Base-by-base conservation (phyloP, 2,888 invertebrate species). In the Tetramorium bicarinatum region DNA sequence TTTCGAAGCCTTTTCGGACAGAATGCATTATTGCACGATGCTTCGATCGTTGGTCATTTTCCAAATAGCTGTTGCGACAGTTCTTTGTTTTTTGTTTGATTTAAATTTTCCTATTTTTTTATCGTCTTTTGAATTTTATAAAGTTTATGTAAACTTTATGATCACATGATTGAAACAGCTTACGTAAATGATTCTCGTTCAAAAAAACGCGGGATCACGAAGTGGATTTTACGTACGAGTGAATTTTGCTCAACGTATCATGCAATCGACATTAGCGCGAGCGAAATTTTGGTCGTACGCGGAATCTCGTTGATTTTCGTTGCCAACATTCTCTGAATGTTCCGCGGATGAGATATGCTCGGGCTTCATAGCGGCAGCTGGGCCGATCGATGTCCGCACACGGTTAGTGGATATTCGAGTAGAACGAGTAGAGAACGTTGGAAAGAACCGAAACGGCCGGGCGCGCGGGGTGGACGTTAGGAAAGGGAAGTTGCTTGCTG, bases 401-500 rank as follows among this genome's bases (percentile, higher is more conserved):
- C 81, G 85, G 85, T 66, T 88, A 89, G 85, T 91, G 88, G 90
- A 91, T 91, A 90, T 88, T 85, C 89, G 86, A 87, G 87, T 66
- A 84, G 85, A 84, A 67, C 69, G 85, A 81, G 75, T 41, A 83
- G 84, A 83, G 85, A 82, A 84, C 87, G 89, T 87, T 88, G 89
- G 89, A 92, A 93, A 93, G 92, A 91, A 93, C 82, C 91, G 90
- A 90, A 92, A 92, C 88, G 86, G 82, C 87, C 85, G 87, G 86
- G 89, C 75, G 89, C 89, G 87, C 88, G 87, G 89, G 84, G 88
- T 89, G 91, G 89, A 92, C 89, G 90, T 91, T 92, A 90, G 92
- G 91, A 93, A 87, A 93, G 93, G 93, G 92, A 94, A 94, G 94
- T 94, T 93, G 94, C 94, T 94, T 95, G 95, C 95, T 95, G 95